Conservation (phyloP, 2,797 vertebrate genomes). For the Neosalanx taihuensis region DNA sequence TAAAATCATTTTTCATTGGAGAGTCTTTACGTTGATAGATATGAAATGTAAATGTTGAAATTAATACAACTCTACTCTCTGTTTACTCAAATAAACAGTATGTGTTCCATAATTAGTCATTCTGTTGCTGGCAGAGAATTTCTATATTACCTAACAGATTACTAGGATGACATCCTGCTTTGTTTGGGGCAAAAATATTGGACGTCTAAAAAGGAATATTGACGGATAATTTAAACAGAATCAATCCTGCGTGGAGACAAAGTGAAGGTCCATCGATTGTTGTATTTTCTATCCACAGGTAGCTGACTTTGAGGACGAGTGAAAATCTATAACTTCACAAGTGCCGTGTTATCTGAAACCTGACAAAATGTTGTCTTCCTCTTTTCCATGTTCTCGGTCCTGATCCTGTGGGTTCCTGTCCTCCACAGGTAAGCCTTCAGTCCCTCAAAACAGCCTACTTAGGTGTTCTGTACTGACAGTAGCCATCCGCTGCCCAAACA, state of each 20-base stretch:
- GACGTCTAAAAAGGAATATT: background rate
- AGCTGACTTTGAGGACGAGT: too few relatives aligned
- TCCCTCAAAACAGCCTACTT: conserved; percentile 22
- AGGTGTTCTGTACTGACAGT: conserved; percentile 3
- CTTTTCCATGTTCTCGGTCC: conserved; percentile 41
- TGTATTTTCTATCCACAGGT: too few relatives aligned
- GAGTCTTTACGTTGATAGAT: conserved; percentile 3
- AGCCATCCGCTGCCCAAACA: conserved; percentile 56
- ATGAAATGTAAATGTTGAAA: conserved; percentile 20
- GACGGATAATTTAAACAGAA: too few relatives aligned
- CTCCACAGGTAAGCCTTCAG: conserved; percentile 51
- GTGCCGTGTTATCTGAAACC: background rate
- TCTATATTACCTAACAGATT: conserved; percentile 36
- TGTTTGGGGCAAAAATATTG: background rate
- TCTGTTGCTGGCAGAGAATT: conserved; percentile 34
- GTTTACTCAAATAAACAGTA: conserved; percentile 19
- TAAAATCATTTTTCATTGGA: background rate
- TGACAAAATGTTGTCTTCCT: conserved; percentile 39
- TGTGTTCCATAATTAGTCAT: conserved; percentile 30
- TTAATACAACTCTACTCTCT: conserved; percentile 33
- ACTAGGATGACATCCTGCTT: conserved; percentile 26
- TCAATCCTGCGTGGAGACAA: too few relatives aligned
- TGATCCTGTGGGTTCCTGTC: conserved; percentile 21
- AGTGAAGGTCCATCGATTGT: too few relatives aligned
- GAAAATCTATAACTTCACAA: too few relatives aligned